These are phyloP conservation scores for Megaleporinus macrocephalus DNA, from an alignment of 2,113 vertebrate species.

Conservation along the genomic window DNA sequence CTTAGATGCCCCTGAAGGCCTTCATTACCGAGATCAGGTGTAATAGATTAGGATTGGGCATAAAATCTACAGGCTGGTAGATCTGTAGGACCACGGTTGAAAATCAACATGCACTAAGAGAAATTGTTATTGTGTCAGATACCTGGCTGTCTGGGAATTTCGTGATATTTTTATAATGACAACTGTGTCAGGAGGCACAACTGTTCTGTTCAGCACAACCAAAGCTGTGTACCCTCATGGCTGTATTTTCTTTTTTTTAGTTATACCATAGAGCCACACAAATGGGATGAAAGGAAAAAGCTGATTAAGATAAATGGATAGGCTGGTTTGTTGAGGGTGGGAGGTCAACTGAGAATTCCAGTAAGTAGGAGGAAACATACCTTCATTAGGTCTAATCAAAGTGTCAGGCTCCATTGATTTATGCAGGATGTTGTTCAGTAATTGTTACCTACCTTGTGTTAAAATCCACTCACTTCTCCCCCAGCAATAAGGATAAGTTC, in stretches of 20 bases:
- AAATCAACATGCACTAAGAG: too few relatives aligned
- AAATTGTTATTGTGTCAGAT: background rate
- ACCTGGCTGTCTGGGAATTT: background rate
- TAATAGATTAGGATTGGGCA: background rate
- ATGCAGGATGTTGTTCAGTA: background rate
- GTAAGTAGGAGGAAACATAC: background rate
- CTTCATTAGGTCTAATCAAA: constrained; percentile 43
- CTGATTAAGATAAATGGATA: constrained; percentile 4
- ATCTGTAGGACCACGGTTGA: too few relatives aligned
- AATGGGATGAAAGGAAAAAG: background rate
- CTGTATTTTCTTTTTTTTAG: too few relatives aligned
- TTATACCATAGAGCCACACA: background rate
- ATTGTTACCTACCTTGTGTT: constrained; percentile 34
- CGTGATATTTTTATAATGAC: too few relatives aligned
- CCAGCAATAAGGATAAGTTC: background rate
- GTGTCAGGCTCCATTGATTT: constrained; percentile 22
- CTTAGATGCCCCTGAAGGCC: background rate
- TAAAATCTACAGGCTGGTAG: too few relatives aligned
- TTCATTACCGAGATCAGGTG: background rate
- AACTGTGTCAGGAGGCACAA: too few relatives aligned
- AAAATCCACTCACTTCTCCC: constrained; percentile 19
- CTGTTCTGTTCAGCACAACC: too few relatives aligned
- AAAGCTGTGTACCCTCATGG: background rate
- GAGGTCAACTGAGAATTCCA: background rate
- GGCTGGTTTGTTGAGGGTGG: background rate